Conservation (phyloP, 1,140 invertebrate species). For the Centruroides vittatus region DNA sequence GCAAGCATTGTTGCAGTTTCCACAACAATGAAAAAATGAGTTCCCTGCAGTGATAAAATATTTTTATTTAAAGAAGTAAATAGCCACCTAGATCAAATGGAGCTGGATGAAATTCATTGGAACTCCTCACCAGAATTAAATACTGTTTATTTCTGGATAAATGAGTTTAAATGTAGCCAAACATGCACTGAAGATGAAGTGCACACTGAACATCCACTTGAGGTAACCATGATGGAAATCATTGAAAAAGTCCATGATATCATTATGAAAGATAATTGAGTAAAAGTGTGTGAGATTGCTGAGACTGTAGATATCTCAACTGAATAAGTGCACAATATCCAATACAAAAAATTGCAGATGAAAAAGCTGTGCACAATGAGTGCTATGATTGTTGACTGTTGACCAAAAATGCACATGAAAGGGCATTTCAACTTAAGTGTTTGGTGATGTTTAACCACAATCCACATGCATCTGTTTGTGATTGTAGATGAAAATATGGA, state of each 20-base stretch:
- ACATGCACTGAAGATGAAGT: background rate
- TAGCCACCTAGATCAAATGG: background rate
- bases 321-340: background rate
- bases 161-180: background rate
- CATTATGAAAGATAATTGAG: background rate
- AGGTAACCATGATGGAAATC: background rate
- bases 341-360: background rate
- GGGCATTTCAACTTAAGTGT: too few relatives aligned
- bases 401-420: too few relatives aligned
- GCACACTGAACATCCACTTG: background rate
- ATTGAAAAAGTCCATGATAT: background rate
- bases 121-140: background rate
- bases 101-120: slow-evolving; percentile 1
- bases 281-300: background rate
- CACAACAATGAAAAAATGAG: too few relatives aligned
- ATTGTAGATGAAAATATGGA: too few relatives aligned
- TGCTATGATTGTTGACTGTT: too few relatives aligned
- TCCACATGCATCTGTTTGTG: too few relatives aligned
- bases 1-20: too few relatives aligned
- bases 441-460: too few relatives aligned
- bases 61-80: too few relatives aligned
- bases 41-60: too few relatives aligned
- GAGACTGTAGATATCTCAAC: background rate
- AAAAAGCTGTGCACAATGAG: background rate
- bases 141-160: background rate